These are phyloP conservation scores for Trachymyrmex septentrionalis DNA, from an alignment of 1,140 invertebrate species.

Conservation along the genomic window DNA sequence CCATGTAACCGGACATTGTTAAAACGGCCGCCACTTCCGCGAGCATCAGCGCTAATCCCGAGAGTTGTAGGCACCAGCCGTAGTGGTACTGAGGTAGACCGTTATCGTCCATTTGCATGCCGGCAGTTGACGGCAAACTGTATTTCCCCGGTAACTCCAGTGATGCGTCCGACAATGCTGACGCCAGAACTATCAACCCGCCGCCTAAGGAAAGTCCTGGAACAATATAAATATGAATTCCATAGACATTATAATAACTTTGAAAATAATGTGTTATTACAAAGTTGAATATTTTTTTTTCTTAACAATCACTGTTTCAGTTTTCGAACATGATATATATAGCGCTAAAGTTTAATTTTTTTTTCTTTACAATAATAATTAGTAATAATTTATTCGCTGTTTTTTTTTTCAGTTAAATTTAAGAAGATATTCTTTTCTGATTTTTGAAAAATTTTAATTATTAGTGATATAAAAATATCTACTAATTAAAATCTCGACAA, in stretches of 20 bases:
- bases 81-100: constrained; percentile 88
- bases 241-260: neutral
- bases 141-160: constrained; percentile 86
- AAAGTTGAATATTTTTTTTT: neutral
- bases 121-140: constrained; percentile 82
- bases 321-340: neutral
- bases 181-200: constrained; percentile 89
- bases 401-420: neutral
- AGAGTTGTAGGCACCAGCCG: constrained; percentile 91
- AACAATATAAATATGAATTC: constrained; percentile 76
- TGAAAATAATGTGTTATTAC: neutral
- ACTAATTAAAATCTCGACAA: neutral
- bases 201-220: constrained; percentile 89
- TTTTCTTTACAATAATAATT: neutral
- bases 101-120: constrained; percentile 81
- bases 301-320: neutral
- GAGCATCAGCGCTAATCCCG: constrained; percentile 89
- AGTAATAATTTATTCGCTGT: neutral
- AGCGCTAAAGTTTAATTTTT: too few relatives aligned
- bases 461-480: neutral
- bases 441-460: neutral
- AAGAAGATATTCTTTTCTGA: neutral
- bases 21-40: constrained; percentile 90
- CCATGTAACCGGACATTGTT: constrained; percentile 89
- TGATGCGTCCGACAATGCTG: constrained; percentile 89